Evolutionary conservation across 2,888 invertebrate genomes (phyloP), one percentile per base, ranked within the genome.

Genomic region (Clivina fossor): DNA sequence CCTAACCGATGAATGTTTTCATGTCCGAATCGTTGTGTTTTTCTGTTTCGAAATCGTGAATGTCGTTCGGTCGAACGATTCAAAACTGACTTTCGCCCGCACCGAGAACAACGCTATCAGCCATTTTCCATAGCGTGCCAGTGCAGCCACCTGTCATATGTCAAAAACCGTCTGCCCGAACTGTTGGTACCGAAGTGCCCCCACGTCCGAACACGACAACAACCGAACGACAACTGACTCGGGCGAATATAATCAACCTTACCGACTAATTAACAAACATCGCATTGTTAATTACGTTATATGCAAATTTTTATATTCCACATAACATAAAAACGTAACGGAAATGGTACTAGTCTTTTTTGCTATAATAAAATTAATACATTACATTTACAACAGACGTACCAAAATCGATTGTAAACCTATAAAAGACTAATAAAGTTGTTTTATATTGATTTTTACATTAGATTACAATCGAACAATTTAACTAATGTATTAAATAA

Each of bases 51-150:
- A 46, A 58, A 58, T 40, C 22, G 33, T 32, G 26, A 26, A 46
- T 50, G 35, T 51, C 26, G 38, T 47, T 56, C n/a, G 15, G 22
- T 46, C 33, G 47, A 19, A 33, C 37, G 41, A 32, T 18, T 32
- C 26, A 30, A 16, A 43, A 30, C 44, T 24, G 48, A 56, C 53
- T 53, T 51, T 58, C 58, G 56, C 58, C 56, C 43, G 20, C 37
- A 35, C 37, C 32, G 26, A 48, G 20, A 43, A 49, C 19, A 56
- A 58, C 56, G 58, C 58, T 41, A 41, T 56, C 73, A 66, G 74
- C 74, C 74, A 74, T 74, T 68, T 73, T 72, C 63, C 64, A 65
- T 68, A 65, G 71, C 71, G 71, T 72, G 69, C 69, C 71, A 72
- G 70, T 70, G 69, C 63, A 66, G 72, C 73, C 74, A 74, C 71